Evolutionary conservation across 2,888 invertebrate species (phyloP).

Genomic region (Vanessa cardui): DNA sequence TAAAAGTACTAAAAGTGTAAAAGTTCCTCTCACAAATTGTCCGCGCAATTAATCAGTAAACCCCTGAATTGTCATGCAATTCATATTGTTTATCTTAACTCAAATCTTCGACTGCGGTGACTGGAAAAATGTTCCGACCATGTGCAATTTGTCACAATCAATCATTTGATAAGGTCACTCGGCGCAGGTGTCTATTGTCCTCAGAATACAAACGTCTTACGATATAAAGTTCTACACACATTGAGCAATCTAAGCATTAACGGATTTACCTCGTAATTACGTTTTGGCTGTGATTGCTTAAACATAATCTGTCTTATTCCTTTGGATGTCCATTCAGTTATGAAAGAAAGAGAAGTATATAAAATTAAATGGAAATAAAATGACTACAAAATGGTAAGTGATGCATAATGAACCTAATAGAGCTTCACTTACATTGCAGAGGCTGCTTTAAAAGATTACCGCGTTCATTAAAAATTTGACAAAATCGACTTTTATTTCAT

Average conservation of each 20-base stretch:
- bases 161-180: conserved; percentile 65
- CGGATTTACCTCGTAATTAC: neutral
- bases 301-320: too few relatives aligned
- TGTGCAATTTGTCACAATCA: conserved; percentile 69
- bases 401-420: too few relatives aligned
- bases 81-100: conserved; percentile 62
- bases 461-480: too few relatives aligned
- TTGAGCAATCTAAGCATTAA: neutral
- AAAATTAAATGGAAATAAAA: neutral
- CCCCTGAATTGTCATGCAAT: conserved; percentile 46
- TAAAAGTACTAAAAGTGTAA: neutral
- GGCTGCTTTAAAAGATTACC: too few relatives aligned
- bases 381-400: neutral
- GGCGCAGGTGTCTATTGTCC: conserved; percentile 32
- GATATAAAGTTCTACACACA: conserved; percentile 15
- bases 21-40: conserved; percentile 14
- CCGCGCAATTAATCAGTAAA: conserved; percentile 27
- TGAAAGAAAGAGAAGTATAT: too few relatives aligned
- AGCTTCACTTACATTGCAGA: too few relatives aligned
- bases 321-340: too few relatives aligned
- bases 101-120: conserved; percentile 31
- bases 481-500: too few relatives aligned
- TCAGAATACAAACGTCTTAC: conserved; percentile 18
- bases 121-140: conserved; percentile 51
- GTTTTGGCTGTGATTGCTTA: too few relatives aligned